Base-by-base conservation (phyloP, 2,888 invertebrate species). In the Zele albiditarsus region DNA sequence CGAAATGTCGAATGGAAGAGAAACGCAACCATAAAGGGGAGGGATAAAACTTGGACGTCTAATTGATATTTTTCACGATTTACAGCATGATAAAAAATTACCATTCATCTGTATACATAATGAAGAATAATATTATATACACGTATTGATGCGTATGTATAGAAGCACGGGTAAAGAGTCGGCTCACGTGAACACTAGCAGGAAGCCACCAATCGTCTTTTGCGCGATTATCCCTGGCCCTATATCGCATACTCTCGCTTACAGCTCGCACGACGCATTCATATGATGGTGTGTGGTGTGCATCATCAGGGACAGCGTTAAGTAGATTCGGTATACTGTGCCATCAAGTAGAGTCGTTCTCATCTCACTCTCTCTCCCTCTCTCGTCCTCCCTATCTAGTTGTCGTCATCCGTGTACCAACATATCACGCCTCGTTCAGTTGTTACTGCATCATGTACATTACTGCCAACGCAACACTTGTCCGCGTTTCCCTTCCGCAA, bases 161-260 rank as follows among this genome's bases (percentile, higher is more conserved):
- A 65, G 70, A 38, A 53, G 53, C 67, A 63, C 70, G 73, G n/a
- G 69, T 70, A 74, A 63, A 66, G 69, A 74, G 77, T 74, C 71
- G 72, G 84, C 82, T 88, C 88, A 88, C 88, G 87, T 88, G 88
- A 87, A 85, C 84, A 84, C 62, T 27, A 75, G 85, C 89, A 88
- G 89, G 89, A 89, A 89, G 86, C 85, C 83, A 83, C 86, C 89
- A 89, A 89, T 89, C 89, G 89, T 88, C 89, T 89, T 88, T 84
- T 82, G 80, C 87, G 88, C 87, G 88, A 88, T 89, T 88, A 88
- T 88, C 86, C 87, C 85, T 83, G 84, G 75, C 75, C 75, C 75
- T 75, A 71, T 75, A 69, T 73, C 46, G 57, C 38, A 57, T 70
- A 65, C 57, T 31, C 73, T 68, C 72, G 75, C 62, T 69, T 62